These are phyloP conservation scores for Ganaspis sp. DNA, from an alignment of 1,140 invertebrate species.

Conservation along the genomic window DNA sequence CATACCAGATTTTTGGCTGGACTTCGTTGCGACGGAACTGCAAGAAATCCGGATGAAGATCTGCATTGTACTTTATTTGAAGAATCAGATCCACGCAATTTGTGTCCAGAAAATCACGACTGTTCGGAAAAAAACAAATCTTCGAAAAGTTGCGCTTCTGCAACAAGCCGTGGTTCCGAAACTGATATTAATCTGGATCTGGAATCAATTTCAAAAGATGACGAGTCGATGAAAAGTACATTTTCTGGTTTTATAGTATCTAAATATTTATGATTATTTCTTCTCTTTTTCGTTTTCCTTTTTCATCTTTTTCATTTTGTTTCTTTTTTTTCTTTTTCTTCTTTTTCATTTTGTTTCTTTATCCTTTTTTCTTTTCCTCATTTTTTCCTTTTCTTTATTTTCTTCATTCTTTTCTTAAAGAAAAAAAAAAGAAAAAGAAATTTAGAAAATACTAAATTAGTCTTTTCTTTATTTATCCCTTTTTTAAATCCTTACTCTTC, in stretches of 20 bases:
- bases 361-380: too few relatives aligned
- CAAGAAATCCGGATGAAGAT: slow-evolving; percentile 45
- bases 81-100: background rate
- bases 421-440: too few relatives aligned
- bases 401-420: too few relatives aligned
- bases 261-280: too few relatives aligned
- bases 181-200: slow-evolving; percentile 63
- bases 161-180: slow-evolving; percentile 67
- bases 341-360: too few relatives aligned
- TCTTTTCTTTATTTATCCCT: too few relatives aligned
- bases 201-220: slow-evolving; percentile 58
- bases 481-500: too few relatives aligned
- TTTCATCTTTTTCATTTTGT: too few relatives aligned
- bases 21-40: slow-evolving; percentile 66
- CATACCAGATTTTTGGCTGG: slow-evolving; percentile 70
- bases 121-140: slow-evolving; percentile 34
- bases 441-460: too few relatives aligned
- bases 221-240: slow-evolving; percentile 49
- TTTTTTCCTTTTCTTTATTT: too few relatives aligned
- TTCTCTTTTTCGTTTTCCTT: background rate
- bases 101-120: slow-evolving; percentile 34
- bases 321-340: too few relatives aligned
- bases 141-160: slow-evolving; percentile 46
- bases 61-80: background rate
- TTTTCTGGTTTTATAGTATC: background rate